Evolutionary conservation across 2,797 vertebrate species (phyloP).

Genomic region (Malurus leucopterus): DNA sequence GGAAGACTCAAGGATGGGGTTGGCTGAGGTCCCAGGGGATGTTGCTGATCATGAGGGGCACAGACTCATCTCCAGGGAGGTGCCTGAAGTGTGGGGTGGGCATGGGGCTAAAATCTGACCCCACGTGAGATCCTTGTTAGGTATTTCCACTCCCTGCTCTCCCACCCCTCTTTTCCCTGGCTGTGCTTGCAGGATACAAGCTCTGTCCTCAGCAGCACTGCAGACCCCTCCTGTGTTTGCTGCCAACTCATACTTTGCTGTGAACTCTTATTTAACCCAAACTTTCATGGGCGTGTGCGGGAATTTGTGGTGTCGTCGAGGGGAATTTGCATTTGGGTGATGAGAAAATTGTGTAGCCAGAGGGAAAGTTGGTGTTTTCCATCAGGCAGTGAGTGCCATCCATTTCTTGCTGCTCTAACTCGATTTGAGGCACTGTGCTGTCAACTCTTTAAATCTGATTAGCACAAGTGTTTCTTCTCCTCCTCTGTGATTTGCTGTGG

Average conservation of each 20-base stretch:
- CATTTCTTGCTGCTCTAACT: neutral
- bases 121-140: accelerated
- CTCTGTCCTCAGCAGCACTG: neutral
- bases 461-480: slow-evolving; percentile 12
- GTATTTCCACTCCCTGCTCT: neutral
- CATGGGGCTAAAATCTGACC: neutral
- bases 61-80: neutral
- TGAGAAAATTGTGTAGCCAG: neutral
- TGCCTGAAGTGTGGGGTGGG: neutral
- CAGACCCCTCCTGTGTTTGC: neutral
- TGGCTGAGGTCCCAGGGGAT: neutral
- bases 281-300: accelerated
- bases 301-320: neutral
- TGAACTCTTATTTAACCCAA: neutral
- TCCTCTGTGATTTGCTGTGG: neutral
- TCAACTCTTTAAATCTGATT: slow-evolving; percentile 6
- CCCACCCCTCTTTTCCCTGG: neutral
- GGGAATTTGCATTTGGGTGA: neutral
- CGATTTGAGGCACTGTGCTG: neutral
- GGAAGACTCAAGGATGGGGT: accelerated
- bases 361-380: neutral
- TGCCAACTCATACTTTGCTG: accelerated
- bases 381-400: neutral
- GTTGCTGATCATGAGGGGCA: neutral
- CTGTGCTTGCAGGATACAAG: neutral